Evolutionary conservation across 2,797 vertebrate genomes (phyloP), one percentile per base, ranked within the genome.

Genomic region (Spheniscus humboldti): DNA sequence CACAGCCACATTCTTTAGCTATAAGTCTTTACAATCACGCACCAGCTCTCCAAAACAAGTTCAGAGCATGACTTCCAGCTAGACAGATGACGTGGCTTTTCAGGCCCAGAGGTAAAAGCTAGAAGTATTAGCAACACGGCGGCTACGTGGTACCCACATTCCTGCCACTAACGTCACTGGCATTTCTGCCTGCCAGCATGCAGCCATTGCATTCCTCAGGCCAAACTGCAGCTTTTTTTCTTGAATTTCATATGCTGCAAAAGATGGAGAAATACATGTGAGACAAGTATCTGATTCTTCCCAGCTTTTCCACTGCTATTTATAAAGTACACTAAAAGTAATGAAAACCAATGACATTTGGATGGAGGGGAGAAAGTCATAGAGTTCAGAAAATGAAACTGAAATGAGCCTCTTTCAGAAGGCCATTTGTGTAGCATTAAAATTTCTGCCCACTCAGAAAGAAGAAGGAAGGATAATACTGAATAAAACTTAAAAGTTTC

Each of bases 321-420:
- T 95, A 79, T 76, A 91, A 89, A 89, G 84, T 76, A 73, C 72
- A 59, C 87, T 89, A 73, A 87, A 96, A 77, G 43, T 92, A 95
- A 91, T 82, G 84, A 91, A 95, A 94, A 78, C 39, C 39, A 60
- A 87, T 82, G 74, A 72, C 66, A 85, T 71, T 95, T 73, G 59
- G 71, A 78, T 57, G 59, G 37, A 90, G 43, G 18, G 33, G 31
- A 90, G 67, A 90, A 92, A 93, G 83, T 83, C 41, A 57, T 13
- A 64, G 68, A 67, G 66, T 62, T 81, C 76, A 88, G 86, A 88
- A 92, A 92, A 91, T 69, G 9, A 75, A 93, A 84, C 47, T 57
- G 24, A 92, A 93, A 87, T 62, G 5, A 76, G 18, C 30, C 37
- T 93, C 35, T 81, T 88, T 86, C 59, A 84, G 80, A 86, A 79